These are phyloP conservation scores for Gymnopithys bicolor DNA, from an alignment of 2,797 vertebrate genomes.

Conservation along the genomic window DNA sequence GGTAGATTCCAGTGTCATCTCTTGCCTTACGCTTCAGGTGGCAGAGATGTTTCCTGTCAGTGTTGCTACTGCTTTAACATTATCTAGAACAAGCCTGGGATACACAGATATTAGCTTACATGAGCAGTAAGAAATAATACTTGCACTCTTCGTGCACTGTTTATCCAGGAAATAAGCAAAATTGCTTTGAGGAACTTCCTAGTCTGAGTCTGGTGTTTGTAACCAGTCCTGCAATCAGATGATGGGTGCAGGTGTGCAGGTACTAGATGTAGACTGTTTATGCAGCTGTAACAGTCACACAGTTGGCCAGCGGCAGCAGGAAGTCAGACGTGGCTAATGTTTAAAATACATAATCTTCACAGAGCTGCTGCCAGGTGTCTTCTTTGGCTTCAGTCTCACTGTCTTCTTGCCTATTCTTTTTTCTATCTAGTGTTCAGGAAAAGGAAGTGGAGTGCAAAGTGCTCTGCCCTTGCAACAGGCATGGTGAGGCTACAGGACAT, in stretches of 20 bases:
- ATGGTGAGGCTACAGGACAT: not conserved
- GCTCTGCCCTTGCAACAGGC: not conserved
- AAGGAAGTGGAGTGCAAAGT: not conserved
- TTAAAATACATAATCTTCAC: constrained; percentile 15
- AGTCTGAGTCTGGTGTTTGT: not conserved
- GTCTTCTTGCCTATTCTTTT: constrained; percentile 9
- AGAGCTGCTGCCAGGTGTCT: constrained; percentile 35
- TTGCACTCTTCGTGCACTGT: not conserved
- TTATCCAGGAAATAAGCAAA: not conserved
- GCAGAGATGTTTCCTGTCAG: not conserved
- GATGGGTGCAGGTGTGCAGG: not conserved
- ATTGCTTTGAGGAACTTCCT: not conserved
- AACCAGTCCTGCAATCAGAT: not conserved
- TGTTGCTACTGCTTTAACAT: not conserved
- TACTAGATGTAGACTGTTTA: constrained; percentile 11
- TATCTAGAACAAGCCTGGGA: not conserved
- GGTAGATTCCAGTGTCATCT: not conserved
- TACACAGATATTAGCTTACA: not conserved
- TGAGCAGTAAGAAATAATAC: not conserved
- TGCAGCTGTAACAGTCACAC: constrained; percentile 18
- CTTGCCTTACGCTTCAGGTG: not conserved
- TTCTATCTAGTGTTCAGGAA: constrained; percentile 14
- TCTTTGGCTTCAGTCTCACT: constrained; percentile 2
- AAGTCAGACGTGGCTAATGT: constrained; percentile 9
- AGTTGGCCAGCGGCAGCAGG: not conserved